phyloP scores from a whole-genome alignment of 2,888 invertebrate genomes.

The Leptinotarsa tumamoca region DNA sequence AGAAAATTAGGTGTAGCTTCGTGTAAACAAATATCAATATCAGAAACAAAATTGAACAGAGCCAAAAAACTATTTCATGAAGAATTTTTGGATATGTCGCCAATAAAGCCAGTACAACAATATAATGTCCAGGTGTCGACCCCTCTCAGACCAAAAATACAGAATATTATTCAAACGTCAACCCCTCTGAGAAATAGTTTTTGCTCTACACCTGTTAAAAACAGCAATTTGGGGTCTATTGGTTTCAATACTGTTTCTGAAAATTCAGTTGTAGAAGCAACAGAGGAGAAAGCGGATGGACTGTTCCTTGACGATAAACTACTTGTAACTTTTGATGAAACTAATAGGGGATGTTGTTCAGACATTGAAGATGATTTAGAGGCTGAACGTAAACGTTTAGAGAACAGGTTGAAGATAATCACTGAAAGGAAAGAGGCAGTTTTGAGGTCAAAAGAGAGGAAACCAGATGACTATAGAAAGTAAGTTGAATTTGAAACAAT shows the following conservation, averaged over 20 bases:
- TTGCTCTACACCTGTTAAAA: conserved; percentile 13
- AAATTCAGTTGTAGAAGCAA: not conserved
- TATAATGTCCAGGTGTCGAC: conserved; percentile 37
- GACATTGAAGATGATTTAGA: conserved; percentile 51
- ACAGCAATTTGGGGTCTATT: not conserved
- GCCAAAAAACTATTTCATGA: conserved; percentile 55
- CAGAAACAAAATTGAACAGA: conserved; percentile 56
- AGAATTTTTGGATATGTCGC: conserved; percentile 39
- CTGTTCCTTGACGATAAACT: conserved; percentile 22
- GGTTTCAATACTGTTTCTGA: not conserved
- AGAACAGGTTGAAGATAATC: conserved; percentile 53
- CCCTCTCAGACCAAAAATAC: conserved; percentile 34
- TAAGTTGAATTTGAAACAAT: not conserved
- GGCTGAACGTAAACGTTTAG: conserved; percentile 53
- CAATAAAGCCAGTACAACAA: conserved; percentile 35
- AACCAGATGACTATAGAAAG: conserved; percentile 34
- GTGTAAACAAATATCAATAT: conserved; percentile 56
- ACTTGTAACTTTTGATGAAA: conserved; percentile 30
- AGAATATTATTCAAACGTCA: conserved; percentile 32
- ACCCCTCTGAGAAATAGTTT: conserved; percentile 35
- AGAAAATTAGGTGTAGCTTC: conserved; percentile 56
- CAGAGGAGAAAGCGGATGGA: not conserved
- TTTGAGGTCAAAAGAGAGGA: conserved; percentile 29
- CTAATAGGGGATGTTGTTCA: conserved; percentile 42
- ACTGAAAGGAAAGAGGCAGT: conserved; percentile 45